Percentiles rank a stretch among this genome's conserved stretches.
Conservation (phyloP, 1,140 invertebrate genomes). For the Ruditapes philippinarum region DNA sequence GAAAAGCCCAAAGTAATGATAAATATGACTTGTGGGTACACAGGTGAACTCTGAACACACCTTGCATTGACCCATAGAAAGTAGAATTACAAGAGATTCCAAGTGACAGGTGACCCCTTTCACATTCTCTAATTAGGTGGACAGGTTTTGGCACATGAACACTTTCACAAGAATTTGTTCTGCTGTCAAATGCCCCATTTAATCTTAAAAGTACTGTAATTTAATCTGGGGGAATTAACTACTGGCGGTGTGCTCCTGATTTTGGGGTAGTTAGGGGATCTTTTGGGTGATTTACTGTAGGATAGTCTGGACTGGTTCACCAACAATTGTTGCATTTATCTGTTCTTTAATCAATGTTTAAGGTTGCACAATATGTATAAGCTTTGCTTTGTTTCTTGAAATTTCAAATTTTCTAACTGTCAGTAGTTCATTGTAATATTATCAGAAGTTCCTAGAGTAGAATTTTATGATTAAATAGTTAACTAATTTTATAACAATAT, state of each 20-base stretch:
- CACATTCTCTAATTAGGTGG: conserved; percentile 15
- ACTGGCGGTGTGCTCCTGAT: neutral
- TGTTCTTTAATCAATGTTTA: too few relatives aligned
- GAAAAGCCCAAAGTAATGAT: too few relatives aligned
- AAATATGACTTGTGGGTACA: neutral
- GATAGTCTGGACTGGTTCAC: too few relatives aligned
- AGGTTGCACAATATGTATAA: too few relatives aligned
- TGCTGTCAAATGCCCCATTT: conserved; percentile 32
- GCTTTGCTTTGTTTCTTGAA: too few relatives aligned
- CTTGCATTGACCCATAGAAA: neutral
- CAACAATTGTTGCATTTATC: too few relatives aligned
- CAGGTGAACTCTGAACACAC: neutral
- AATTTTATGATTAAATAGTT: too few relatives aligned
- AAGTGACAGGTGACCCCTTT: conserved; percentile 29
- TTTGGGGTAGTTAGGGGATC: neutral
- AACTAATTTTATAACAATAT: too few relatives aligned
- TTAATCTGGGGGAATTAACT: neutral
- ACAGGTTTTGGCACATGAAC: conserved; percentile 38
- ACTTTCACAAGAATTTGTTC: conserved; percentile 46
- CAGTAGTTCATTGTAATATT: too few relatives aligned
- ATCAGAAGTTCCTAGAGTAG: too few relatives aligned
- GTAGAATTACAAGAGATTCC: neutral
- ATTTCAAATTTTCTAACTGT: too few relatives aligned
- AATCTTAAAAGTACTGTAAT: neutral
- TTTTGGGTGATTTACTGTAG: neutral